Base-by-base conservation (phyloP, 2,113 vertebrate species). In the Cricetomys ansorgei region DNA sequence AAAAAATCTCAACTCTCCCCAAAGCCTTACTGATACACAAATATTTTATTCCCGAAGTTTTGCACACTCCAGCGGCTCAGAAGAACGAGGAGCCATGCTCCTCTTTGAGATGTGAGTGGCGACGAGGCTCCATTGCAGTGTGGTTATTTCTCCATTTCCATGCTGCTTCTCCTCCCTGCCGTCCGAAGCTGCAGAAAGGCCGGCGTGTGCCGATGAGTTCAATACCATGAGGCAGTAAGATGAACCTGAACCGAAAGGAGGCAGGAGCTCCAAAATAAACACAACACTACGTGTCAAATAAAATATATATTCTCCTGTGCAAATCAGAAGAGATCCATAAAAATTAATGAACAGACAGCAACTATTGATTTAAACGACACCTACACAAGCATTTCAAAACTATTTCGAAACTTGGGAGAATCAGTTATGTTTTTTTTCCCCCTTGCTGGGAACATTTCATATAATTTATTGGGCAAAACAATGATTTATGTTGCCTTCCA, bases 281-380 rank as follows among this genome's bases (percentile, higher is more conserved):
- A 98, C 91, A 98, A 98, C 87, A 98, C 87, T 96, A 97, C 95
- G 98, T 98, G 97, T 98, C 91, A 98, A 98, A 98, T 93, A 98
- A 98, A 98, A 81, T n/a, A 88, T 98, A 96, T 92, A 96, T 94
- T 99, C 99, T 99, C 98, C 98, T 98, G 98, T 98, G 98, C 97
- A 98, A 99, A 99, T 99, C 98, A 98, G 98, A 98, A 98, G 98
- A 99, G 97, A 98, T 97, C 98, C 98, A 98, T 98, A 27, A 98
- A 98, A 96, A 88, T 23, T 92, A 98, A 96, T 50, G 95, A 98
- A 99, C 97, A 98, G 98, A 98, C 96, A 98, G 98, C 98, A 99
- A 98, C 97, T 96, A 84, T 94, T 97, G 89, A 96, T 40, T 37
- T n/a, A 65, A 55, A 79, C 88, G 76, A 95, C 98, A 98, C 98